Evolutionary conservation across 2,888 invertebrate species (phyloP), one percentile per base, ranked within the genome.

Genomic region (Molanna angustata): DNA sequence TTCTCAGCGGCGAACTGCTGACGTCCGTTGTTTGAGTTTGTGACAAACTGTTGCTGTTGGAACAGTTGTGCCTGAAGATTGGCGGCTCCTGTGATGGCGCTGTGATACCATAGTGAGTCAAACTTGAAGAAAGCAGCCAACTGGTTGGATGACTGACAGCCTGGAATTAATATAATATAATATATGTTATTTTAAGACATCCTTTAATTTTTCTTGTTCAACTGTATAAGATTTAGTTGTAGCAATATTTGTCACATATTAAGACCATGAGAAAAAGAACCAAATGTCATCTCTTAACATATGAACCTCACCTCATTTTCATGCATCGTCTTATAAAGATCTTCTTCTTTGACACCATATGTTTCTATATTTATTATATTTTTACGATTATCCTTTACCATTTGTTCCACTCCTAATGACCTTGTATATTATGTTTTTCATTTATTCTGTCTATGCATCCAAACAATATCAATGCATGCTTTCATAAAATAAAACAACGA

Each of bases 101-200:
- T 76, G 61, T 75, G 68, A 66, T 77, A 77, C 82, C 83, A 83
- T 62, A 78, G 78, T 2, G 80, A 62, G 64, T 83, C 83, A 62
- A 82, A 82, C 60, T 79, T 80, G 68, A 75, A 76, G 73, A 83
- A 83, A 1, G 74, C 76, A 3, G 80, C 80, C 1, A 80, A 64
- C 48, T 81, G 81, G 63, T 80, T 78, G 6, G 76, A 72, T 1
- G 67, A 64, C 46, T 79, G 78, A 61, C 82, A 83, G 16, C 75
- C 77, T 77, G 70, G 2, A 61, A 61, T n/a, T n/a, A n/a, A n/a
- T 39, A 33, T 18, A 16, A 33, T 14, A 49, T 9, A 17, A 20
- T n/a, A 33, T 7, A 7, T 7, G 6, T 27, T 27, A 27, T 27
- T 27, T 7, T 27, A 27, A 11, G 11, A 27, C 6, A 27, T 27